Conservation (phyloP, 2,113 vertebrate species). For the Muntiacus muntjak region DNA sequence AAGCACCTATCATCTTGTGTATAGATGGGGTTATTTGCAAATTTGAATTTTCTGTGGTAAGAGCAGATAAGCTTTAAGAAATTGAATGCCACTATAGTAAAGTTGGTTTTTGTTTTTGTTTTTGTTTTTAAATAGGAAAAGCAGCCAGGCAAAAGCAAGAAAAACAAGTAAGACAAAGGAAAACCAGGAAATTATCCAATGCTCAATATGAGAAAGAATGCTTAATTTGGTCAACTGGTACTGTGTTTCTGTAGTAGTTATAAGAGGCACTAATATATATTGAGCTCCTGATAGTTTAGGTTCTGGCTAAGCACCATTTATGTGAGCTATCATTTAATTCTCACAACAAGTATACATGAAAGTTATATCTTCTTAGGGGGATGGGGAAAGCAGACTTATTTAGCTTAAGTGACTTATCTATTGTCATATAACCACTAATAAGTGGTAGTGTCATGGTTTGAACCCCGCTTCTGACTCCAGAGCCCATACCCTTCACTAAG, state of each 20-base stretch:
- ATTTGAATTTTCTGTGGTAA: neutral
- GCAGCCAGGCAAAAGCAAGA: neutral
- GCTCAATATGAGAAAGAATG: neutral
- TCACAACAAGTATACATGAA: neutral
- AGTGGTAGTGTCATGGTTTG: neutral
- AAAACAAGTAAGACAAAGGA: neutral
- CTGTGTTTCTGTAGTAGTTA: neutral
- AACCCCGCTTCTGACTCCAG: neutral
- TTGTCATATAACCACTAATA: neutral
- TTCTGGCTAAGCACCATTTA: neutral
- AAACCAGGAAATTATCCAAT: neutral
- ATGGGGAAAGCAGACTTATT: neutral
- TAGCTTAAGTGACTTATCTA: neutral
- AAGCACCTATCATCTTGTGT: neutral
- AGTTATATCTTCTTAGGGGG: neutral
- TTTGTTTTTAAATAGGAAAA: neutral
- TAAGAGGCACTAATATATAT: neutral
- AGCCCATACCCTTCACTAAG: neutral
- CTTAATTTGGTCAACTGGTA: neutral
- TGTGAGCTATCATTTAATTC: neutral
- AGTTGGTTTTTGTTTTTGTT: neutral
- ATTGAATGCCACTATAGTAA: neutral
- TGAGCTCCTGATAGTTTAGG: neutral
- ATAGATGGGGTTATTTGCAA: neutral
- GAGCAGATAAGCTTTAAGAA: slow-evolving; percentile 17